Evolutionary conservation across 35 echinoderm and acorn worm genomes (phyloP).

Genomic region (Ophiothrix spiculata): DNA sequence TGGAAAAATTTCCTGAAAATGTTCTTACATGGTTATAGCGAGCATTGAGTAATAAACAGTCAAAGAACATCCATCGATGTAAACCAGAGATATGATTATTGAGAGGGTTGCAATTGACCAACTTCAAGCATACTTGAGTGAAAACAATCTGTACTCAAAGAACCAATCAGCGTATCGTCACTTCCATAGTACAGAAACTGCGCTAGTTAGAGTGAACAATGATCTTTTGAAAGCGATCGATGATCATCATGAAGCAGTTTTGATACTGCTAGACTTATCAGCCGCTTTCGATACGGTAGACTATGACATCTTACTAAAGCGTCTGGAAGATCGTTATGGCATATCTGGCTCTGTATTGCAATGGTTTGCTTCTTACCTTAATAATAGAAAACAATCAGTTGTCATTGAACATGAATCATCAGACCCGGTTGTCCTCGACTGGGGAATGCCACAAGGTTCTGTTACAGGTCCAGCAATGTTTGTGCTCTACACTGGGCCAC

Average conservation of each 20-base stretch:
- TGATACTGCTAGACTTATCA: constrained; percentile 4
- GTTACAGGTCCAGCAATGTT: constrained; percentile 3
- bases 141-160: no score
- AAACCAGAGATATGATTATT: no score
- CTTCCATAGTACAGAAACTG: constrained; percentile 3
- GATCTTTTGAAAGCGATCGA: not conserved
- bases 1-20: no score
- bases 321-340: not conserved
- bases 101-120: no score
- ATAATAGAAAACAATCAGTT: not conserved
- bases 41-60: no score
- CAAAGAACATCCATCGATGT: no score
- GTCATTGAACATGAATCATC: constrained; percentile 5
- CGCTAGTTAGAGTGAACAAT: not conserved
- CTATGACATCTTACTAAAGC: not conserved
- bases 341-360: not conserved
- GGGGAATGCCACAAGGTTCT: constrained; percentile 6
- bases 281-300: not conserved
- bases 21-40: no score
- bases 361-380: not conserved
- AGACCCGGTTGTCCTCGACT: not conserved
- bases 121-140: no score
- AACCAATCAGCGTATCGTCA: not conserved
- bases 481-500: constrained; percentile 7
- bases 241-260: not conserved